Evolutionary conservation across 2,888 invertebrate species (phyloP).

Genomic region (Adelphocoris suturalis): DNA sequence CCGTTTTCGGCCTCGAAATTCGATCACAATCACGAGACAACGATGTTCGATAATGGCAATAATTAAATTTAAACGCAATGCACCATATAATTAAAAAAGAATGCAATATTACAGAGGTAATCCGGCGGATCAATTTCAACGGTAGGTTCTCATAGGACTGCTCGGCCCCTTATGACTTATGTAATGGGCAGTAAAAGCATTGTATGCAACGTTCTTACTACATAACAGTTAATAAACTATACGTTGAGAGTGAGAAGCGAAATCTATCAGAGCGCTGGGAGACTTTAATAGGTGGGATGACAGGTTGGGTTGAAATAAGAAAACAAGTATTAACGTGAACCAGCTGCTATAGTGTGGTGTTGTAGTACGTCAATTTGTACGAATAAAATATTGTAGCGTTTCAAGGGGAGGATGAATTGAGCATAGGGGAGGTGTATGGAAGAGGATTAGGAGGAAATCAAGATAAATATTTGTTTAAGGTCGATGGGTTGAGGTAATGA

Average conservation of each 20-base stretch:
- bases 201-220: constrained; percentile 28
- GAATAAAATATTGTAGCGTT: not conserved
- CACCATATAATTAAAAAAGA: too few relatives aligned
- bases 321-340: not conserved
- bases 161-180: constrained; percentile 7
- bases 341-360: not conserved
- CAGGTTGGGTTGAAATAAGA: not conserved
- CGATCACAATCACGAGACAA: too few relatives aligned
- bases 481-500: not conserved
- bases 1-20: constrained; percentile 1
- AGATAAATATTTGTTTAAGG: not conserved
- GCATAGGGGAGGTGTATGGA: not conserved
- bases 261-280: not conserved
- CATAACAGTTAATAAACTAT: constrained; percentile 10
- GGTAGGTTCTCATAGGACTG: constrained; percentile 12
- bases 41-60: too few relatives aligned
- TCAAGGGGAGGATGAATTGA: not conserved
- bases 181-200: constrained; percentile 23
- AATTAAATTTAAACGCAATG: too few relatives aligned
- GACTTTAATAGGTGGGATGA: constrained; percentile 2
- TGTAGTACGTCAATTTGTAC: not conserved
- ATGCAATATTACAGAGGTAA: too few relatives aligned
- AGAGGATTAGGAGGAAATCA: not conserved
- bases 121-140: not conserved
- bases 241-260: not conserved